Evolutionary conservation across 2,113 vertebrate species (phyloP).

Genomic region (Jacana jacana): DNA sequence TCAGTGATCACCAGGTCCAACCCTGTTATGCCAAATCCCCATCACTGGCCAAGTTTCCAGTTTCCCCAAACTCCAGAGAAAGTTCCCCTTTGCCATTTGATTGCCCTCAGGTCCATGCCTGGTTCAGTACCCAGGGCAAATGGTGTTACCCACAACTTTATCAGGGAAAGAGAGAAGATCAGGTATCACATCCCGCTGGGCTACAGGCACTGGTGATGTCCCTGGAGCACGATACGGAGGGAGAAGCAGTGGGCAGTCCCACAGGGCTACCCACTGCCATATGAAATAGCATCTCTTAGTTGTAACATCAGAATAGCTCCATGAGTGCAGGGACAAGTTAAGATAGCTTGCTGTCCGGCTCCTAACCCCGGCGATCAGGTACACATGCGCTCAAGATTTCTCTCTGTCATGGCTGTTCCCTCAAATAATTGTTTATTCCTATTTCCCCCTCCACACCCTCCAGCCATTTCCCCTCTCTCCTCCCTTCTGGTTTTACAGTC

Average conservation of each 20-base stretch:
- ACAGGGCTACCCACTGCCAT: not conserved
- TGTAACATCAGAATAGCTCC: not conserved
- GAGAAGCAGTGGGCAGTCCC: not conserved
- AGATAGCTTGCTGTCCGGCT: not conserved
- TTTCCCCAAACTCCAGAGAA: not conserved
- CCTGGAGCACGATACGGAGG: fast-evolving
- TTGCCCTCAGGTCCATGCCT: fast-evolving
- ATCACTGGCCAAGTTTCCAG: not conserved
- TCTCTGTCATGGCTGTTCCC: not conserved
- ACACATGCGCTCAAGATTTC: not conserved
- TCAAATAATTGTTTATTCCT: not conserved
- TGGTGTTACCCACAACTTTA: fast-evolving
- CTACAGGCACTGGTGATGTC: fast-evolving
- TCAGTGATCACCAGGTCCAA: not conserved
- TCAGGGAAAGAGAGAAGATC: not conserved
- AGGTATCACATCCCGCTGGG: not conserved
- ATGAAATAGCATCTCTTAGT: not conserved
- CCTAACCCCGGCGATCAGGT: not conserved
- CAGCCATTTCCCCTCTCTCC: not conserved
- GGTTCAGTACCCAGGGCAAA: not conserved
- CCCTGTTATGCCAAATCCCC: fast-evolving
- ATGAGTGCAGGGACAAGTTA: not conserved
- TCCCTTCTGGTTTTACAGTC: not conserved
- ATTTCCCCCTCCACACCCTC: not conserved
- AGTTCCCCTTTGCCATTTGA: not conserved